Base-by-base conservation (phyloP, 2,888 invertebrate species). In the Emmelina monodactyla region DNA sequence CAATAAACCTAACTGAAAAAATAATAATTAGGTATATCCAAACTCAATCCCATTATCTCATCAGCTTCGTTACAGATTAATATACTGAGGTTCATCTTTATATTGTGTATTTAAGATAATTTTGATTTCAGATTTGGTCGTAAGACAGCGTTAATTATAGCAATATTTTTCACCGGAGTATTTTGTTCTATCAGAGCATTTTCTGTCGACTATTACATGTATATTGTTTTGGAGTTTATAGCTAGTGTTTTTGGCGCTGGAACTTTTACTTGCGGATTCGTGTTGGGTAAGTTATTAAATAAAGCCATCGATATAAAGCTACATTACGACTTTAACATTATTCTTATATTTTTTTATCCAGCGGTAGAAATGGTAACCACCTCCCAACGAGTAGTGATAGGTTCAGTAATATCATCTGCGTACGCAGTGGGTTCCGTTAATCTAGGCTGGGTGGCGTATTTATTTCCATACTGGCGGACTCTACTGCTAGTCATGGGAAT, bases 321-420 rank as follows among this genome's bases (percentile, higher is more conserved):
- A n/a, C n/a, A n/a, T n/a, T n/a, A n/a, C n/a, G n/a, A n/a, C n/a
- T n/a, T n/a, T n/a, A n/a, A n/a, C n/a, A n/a, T n/a, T n/a, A n/a
- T n/a, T n/a, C n/a, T n/a, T n/a, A n/a, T n/a, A n/a, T n/a, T n/a
- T n/a, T 28, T 36, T 14, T 16, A 65, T 58, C 2, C 66, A 88
- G 87, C 85, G 16, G 82, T 88, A 43, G 89, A 90, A 63, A 75
- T 88, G 63, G 85, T 88, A 12, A 87, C 87, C 1, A 83, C 85
- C 7, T 82, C 83, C 30, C 82, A 82, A 30, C 71, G 90, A 34
- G 88, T 88, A 1, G 61, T 88, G 14, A 86, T 85, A 1, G 86
- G 88, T 2, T 85, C 86, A 38, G 64, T 88, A 32, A 81, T 87
- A 31, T 84, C 86, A 31, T 82, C 83, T 46, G 83, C 85, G 32